phyloP scores from a whole-genome alignment of 2,113 vertebrate species.

The human (Homo sapiens) region GRCh38 chr6:3567501-3568000 shows the following conservation, averaged over 20 bases:
- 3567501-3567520: not conserved
- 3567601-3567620: not conserved
- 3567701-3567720: not conserved
- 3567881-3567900: not conserved
- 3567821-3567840: not conserved
- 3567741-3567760: not conserved
- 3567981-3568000: not conserved
- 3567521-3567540: not conserved
- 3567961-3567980: not conserved
- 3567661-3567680: not conserved
- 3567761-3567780: not conserved
- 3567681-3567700: not conserved
- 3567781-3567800: not conserved
- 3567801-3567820: not conserved
- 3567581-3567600: not conserved
- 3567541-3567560: not conserved
- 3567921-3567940: not conserved
- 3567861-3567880: not conserved
- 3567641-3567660: not conserved
- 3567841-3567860: not conserved
- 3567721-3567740: not conserved
- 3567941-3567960: not conserved
- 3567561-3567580: accelerated
- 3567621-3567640: not conserved
- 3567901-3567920: not conserved